Base-by-base conservation (phyloP, 2,797 vertebrate species). In the Rhinichthys osculus region DNA sequence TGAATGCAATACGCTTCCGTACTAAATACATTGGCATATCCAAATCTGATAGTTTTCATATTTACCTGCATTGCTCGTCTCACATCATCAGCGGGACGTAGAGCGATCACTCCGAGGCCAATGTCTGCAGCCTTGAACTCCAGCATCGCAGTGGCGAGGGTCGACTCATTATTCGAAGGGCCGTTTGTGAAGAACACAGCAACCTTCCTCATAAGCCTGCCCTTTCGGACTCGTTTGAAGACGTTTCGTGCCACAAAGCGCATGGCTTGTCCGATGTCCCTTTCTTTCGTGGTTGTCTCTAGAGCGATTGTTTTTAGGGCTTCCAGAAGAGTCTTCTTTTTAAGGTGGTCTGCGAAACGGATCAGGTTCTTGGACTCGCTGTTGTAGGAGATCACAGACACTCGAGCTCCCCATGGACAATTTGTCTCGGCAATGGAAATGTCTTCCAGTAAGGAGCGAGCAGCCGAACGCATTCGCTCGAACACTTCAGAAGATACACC, bases 361-460 rank as follows among this genome's bases (percentile, higher is more conserved):
- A 97, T 92, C 69, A 97, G 93, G 82, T 96, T 93, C 66, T 94
- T 95, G 35, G 92, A 91, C 79, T 93, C 84, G 59, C 30, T 64
- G 87, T 85, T 96, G 90, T 95, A 98, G 0, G 94, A 95, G 52
- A 97, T 89, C 10, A 97, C 52, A 0, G 97, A 94, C 6, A 98
- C 96, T 0, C 95, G 95, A 1, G 97, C 96, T 0, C 96, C 97
- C 0, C 67, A 91, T 0, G 97, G 97, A 89, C 97, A 98, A 91
- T 96, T 96, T 86, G 95, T 97, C 88, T 96, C 95, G 0, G 95
- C 91, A 35, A 98, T 92, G 84, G 91, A 85, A 47, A 97, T 23
- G 35, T 90, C 90, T 54, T 94, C 90, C 90, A 99, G 87, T 87
- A 98, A 89, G 19, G 92, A 90, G 0, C 92, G 67, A 59, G 96